These are phyloP conservation scores for Megamerina dolium DNA, from an alignment of 2,888 invertebrate genomes.

Conservation along the genomic window DNA sequence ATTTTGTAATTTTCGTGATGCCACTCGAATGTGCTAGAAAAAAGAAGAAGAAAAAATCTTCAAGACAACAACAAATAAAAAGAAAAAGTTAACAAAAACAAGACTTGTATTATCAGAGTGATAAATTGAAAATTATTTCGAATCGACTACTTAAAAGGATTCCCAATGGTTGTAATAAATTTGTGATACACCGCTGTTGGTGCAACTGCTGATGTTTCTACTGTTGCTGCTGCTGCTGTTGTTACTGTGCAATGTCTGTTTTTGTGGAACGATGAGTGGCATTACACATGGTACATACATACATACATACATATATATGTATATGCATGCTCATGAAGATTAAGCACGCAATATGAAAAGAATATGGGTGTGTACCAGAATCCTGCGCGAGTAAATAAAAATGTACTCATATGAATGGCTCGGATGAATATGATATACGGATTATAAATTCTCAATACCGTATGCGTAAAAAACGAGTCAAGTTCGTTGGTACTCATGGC, in stretches of 20 bases:
- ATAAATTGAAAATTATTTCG: slow-evolving; percentile 43
- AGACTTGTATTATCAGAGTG: slow-evolving; percentile 33
- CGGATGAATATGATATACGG: too few species aligned
- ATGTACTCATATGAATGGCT: too few species aligned
- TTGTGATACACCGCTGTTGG: slow-evolving; percentile 21
- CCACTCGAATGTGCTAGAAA: not conserved
- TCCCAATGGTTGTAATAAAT: slow-evolving; percentile 45
- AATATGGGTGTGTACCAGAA: too few species aligned
- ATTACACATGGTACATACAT: not conserved
- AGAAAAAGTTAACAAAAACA: not conserved
- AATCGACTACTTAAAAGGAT: slow-evolving; percentile 42
- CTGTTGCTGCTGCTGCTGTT: slow-evolving; percentile 1
- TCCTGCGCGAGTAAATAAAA: too few species aligned
- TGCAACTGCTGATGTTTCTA: not conserved
- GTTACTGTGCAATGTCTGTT: not conserved
- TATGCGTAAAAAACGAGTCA: too few species aligned
- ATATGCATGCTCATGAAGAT: too few species aligned
- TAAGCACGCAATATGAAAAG: too few species aligned
- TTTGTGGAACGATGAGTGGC: not conserved
- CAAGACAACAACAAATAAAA: too few species aligned
- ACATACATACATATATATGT: not conserved
- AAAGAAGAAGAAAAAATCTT: not conserved
- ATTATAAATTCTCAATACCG: too few species aligned
- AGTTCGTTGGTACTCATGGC: too few species aligned
- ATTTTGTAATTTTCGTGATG: slow-evolving; percentile 33